Percentiles rank a stretch among this genome's conserved stretches.
Conservation (phyloP, 1,140 invertebrate species). For the Cyclina sinensis region DNA sequence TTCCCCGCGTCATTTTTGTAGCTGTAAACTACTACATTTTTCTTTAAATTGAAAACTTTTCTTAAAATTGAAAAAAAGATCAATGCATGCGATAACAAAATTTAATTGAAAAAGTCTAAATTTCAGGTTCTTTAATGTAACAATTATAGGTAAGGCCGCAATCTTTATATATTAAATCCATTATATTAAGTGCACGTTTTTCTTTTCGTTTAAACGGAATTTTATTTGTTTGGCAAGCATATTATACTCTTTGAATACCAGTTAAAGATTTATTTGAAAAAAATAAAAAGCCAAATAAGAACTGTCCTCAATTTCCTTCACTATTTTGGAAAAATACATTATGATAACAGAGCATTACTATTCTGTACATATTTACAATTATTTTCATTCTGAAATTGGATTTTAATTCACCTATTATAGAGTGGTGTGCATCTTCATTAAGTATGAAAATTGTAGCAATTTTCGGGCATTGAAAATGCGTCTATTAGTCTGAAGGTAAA, state of each 20-base stretch:
- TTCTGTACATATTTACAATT: neutral
- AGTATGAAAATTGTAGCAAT: constrained; percentile 7
- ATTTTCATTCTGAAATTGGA: constrained; percentile 19
- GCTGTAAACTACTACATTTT: no score
- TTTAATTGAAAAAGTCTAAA: no score
- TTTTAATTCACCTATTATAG: constrained; percentile 19
- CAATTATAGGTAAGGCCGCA: neutral
- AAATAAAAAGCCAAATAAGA: neutral
- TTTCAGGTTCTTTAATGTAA: neutral
- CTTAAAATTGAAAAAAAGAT: no score
- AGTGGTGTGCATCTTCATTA: constrained; percentile 6
- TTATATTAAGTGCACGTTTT: neutral
- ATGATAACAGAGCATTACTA: neutral
- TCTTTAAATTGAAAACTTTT: no score
- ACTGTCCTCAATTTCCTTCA: neutral
- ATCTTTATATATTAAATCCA: neutral
- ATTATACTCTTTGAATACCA: neutral
- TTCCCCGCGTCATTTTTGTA: no score
- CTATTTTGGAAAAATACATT: neutral
- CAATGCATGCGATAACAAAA: no score
- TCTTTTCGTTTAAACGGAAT: neutral
- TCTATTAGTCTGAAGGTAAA: neutral
- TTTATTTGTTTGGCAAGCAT: neutral
- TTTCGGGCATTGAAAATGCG: neutral
- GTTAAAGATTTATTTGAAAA: constrained; percentile 2